phyloP scores from a whole-genome alignment of 2,888 invertebrate genomes.

The Drosophila ochracea region DNA sequence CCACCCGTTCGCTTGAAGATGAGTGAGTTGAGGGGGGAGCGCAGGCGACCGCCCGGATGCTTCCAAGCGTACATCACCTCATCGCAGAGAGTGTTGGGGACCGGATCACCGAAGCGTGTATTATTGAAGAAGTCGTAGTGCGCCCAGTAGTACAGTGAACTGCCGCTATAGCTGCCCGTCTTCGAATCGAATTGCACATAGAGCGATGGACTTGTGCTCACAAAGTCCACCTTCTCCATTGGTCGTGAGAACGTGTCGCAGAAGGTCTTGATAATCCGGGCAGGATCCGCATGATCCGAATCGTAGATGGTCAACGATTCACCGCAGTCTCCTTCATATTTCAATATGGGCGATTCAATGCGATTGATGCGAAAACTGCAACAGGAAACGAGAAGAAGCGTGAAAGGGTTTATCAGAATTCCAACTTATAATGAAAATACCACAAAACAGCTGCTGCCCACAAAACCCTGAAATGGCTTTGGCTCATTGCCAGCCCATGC shows the following conservation, averaged over 20 bases:
- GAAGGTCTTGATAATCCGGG: constrained; percentile 96
- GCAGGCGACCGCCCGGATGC: constrained; percentile 90
- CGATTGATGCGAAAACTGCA: constrained; percentile 93
- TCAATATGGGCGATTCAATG: constrained; percentile 94
- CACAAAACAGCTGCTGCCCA: constrained; percentile 4
- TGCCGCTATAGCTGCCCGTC: constrained; percentile 96
- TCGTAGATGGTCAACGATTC: constrained; percentile 96
- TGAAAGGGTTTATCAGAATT: background rate
- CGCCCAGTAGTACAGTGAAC: constrained; percentile 97
- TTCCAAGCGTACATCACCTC: constrained; percentile 95
- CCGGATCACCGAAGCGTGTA: constrained; percentile 93
- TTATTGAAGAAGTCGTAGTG: constrained; percentile 97
- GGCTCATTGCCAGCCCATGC: constrained; percentile 48
- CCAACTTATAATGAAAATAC: constrained; percentile 20
- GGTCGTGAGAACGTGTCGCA: constrained; percentile 97
- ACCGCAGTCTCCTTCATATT: constrained; percentile 95
- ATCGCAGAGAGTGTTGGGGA: constrained; percentile 93
- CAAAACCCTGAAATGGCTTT: constrained; percentile 16
- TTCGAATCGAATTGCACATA: constrained; percentile 96
- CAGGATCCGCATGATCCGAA: constrained; percentile 94
- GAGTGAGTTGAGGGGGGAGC: constrained; percentile 94
- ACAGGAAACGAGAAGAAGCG: constrained; percentile 2
- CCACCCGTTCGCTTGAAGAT: constrained; percentile 93
- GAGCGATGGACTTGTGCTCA: constrained; percentile 94
- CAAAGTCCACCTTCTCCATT: constrained; percentile 97